Evolutionary conservation across 1,140 invertebrate genomes (phyloP), one percentile per base, ranked within the genome.

Genomic region (Tetranychus urticae): DNA sequence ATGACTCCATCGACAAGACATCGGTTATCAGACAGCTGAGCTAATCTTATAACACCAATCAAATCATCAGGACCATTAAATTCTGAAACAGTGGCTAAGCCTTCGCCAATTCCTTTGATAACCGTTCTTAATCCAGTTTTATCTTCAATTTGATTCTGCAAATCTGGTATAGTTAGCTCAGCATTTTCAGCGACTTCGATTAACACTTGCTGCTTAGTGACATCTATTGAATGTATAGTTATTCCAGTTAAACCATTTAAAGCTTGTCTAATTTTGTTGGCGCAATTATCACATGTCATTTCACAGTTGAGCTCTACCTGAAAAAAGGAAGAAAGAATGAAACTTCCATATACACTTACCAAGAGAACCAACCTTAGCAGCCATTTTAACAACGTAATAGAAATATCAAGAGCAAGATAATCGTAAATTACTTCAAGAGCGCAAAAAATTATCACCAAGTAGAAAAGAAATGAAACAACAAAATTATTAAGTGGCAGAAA

Each of bases 271-370:
- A 64, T 61, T 23, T 61, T 62, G 1, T 34, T n/a, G 6, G 47
- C 56, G 48, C 63, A 64, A 13, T 50, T 7, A 14, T 58, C 37
- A 48, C 63, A 64, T 45, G 45, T 48, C 59, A 61, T 64, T 48
- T 62, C 35, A 48, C 57, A 61, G n/a, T 55, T 62, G 23, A 66
- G 68, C 61, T 66, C 63, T 65, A 65, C 66, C 62, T 67, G 58
- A 31, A 64, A 52, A 12, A 58, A 61, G 14, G 14, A 52, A 52
- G 31, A 52, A 33, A 13, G 50, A 52, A 23, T 8, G 31, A 6
- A 52, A 52, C 13, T 47, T n/a, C 7, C 45, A 47, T 23, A 23
- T 23, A 23, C 23, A 23, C 23, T 23, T 23, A 23, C 23, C 23
- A 23, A 23, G 23, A 23, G 10, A 10, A 42, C 39, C 10, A 42